Evolutionary conservation across 2,888 invertebrate species (phyloP).

Genomic region (Rotaria sp.): DNA sequence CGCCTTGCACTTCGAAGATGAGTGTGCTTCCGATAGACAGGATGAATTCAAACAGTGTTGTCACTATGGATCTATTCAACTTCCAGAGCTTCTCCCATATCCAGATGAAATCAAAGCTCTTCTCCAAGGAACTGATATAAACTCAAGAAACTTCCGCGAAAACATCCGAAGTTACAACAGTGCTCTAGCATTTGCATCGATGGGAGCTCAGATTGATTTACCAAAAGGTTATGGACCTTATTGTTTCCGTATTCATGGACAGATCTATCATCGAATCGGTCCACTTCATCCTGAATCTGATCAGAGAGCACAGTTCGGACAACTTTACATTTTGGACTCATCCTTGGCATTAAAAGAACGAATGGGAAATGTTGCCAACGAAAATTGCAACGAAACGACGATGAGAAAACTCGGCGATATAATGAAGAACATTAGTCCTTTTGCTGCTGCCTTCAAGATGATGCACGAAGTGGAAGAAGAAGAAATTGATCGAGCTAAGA

Average conservation of each 20-base stretch:
- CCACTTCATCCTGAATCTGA: constrained; percentile 39
- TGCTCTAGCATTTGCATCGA: constrained; percentile 43
- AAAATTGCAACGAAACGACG: constrained; percentile 33
- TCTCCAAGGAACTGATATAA: background rate
- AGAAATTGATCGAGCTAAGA: background rate
- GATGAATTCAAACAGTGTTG: background rate
- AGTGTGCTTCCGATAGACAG: background rate
- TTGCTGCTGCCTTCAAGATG: constrained; percentile 17
- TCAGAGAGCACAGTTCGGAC: constrained; percentile 36
- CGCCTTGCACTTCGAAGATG: background rate
- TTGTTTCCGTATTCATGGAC: constrained; percentile 43
- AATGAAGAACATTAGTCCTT: constrained; percentile 40
- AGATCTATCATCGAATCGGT: constrained; percentile 43
- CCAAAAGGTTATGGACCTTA: constrained; percentile 40
- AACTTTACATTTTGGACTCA: constrained; percentile 43
- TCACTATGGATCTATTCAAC: background rate
- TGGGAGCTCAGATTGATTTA: constrained; percentile 40
- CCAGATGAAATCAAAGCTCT: background rate
- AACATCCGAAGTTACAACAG: constrained; percentile 43
- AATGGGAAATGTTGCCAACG: constrained; percentile 33
- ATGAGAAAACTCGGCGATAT: constrained; percentile 40
- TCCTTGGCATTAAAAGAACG: constrained; percentile 37
- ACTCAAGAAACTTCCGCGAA: constrained; percentile 36
- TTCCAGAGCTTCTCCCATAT: background rate
- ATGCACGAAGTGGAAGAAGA: background rate